Evolutionary conservation across 1,140 invertebrate genomes (phyloP).

Genomic region (Megathymus violae): DNA sequence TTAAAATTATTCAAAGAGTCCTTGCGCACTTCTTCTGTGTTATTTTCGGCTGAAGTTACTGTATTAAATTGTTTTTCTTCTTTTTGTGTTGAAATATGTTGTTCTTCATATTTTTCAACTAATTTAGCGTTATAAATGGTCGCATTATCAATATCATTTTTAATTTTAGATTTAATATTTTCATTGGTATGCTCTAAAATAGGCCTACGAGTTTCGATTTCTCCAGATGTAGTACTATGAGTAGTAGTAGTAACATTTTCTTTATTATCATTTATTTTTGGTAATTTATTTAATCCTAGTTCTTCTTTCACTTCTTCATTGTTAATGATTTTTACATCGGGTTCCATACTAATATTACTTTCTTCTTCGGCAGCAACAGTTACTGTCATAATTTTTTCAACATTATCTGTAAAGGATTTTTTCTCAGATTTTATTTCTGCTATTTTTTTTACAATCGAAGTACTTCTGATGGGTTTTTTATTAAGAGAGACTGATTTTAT

Average conservation of each 20-base stretch:
- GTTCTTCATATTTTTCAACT: background rate
- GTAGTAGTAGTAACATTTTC: no score
- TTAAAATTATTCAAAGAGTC: slow-evolving; percentile 14
- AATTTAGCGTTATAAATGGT: background rate
- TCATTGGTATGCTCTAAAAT: no score
- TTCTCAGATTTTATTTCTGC: slow-evolving; percentile 8
- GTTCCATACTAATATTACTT: background rate
- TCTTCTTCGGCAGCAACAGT: background rate
- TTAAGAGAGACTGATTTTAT: slow-evolving; percentile 3
- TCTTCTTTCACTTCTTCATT: slow-evolving; percentile 5
- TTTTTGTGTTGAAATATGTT: background rate
- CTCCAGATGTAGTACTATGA: no score
- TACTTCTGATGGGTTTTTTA: slow-evolving; percentile 2
- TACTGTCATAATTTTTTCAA: background rate
- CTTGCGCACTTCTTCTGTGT: no score
- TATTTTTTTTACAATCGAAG: background rate
- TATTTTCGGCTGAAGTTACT: background rate
- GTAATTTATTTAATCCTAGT: background rate
- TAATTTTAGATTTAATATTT: background rate
- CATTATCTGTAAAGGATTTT: background rate
- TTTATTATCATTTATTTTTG: background rate
- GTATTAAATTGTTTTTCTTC: background rate
- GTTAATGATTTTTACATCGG: slow-evolving; percentile 6
- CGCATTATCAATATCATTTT: background rate
- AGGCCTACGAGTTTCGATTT: no score